Base-by-base conservation (phyloP, 2,797 vertebrate genomes). In the Lagorchestes hirsutus region DNA sequence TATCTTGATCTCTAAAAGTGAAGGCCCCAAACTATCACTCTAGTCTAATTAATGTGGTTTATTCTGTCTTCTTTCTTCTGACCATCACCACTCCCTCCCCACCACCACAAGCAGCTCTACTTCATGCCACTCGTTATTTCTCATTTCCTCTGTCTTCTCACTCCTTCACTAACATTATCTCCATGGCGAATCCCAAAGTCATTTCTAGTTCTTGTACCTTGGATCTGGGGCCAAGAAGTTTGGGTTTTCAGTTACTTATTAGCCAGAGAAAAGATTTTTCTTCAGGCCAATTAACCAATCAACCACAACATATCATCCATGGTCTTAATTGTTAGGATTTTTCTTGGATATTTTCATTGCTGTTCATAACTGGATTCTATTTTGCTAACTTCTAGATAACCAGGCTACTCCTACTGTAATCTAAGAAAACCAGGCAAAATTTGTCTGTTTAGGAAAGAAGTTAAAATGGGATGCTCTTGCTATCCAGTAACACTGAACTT, bases 331-430 rank as follows among this genome's bases (percentile, higher is more conserved):
- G 13, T 27, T 74, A 95, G 55, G 74, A 50, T 87, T 10, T n/a
- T 82, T 94, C 57, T 40, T 55, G 40, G 29, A 67, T 62, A 34
- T 94, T 94, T 93, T 92, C 93, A 95, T 4, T 55, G 91, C 56
- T 92, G 74, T 58, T 56, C 22, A 54, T 46, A 94, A 2, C 40
- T 31, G 31, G 22, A 24, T 52, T 90, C 91, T 74, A 91, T 54
- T 31, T 57, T 74, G 55, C 52, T 57, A 67, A 54, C 34, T 56
- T 82, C 87, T 10, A 50, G 14, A 54, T 24, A 13, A 13, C 16
- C 56, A 91, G 62, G 55, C 74, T 34, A 22, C 40, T 11, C 0
- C n/a, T 90, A 94, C 90, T 46, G 11, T 59, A 90, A 82, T 11
- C 14, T 74, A 62, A 95, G 54, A 55, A 24, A 10, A 95, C 54